A percentile compares a stretch with the other conserved stretches of the same genome.
These are phyloP conservation scores for Pachyrhynchus sulphureomaculatus DNA, from an alignment of 1,140 invertebrate genomes.

Conservation along the genomic window DNA sequence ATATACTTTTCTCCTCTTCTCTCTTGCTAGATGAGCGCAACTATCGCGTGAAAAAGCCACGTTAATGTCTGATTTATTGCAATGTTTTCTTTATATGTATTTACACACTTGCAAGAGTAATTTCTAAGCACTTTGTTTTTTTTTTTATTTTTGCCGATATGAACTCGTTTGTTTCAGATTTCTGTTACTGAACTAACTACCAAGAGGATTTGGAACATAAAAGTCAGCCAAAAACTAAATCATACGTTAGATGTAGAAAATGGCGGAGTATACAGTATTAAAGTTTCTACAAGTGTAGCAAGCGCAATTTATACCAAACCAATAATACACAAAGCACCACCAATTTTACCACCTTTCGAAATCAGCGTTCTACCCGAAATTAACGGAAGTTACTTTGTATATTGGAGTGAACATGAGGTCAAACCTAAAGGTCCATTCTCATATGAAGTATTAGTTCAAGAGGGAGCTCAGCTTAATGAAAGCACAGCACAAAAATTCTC, in stretches of 20 bases:
- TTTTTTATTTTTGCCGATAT: too few species aligned
- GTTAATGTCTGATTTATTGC: too few species aligned
- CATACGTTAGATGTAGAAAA: conserved; percentile 60
- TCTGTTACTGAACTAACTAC: conserved; percentile 43
- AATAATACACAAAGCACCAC: conserved; percentile 58
- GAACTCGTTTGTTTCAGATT: conserved; percentile 28
- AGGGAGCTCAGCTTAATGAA: conserved; percentile 57
- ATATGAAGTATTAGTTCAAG: conserved; percentile 66
- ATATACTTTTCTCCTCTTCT: too few species aligned
- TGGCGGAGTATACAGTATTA: conserved; percentile 66
- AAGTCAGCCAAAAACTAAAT: conserved; percentile 51
- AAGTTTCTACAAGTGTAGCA: conserved; percentile 57
- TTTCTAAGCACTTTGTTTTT: too few species aligned
- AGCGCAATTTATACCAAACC: conserved; percentile 53
- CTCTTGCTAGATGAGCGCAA: too few species aligned
- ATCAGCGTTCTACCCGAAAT: conserved; percentile 58
- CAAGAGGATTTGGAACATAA: conserved; percentile 48
- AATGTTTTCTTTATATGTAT: too few species aligned
- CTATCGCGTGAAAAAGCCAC: too few species aligned
- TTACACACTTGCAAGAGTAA: too few species aligned
- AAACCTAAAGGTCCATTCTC: conserved; percentile 35
- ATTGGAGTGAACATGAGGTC: conserved; percentile 58
- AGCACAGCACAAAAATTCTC: conserved; percentile 54
- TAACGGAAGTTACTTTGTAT: conserved; percentile 62
- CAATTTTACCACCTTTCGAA: conserved; percentile 65